Conservation (phyloP, 2,888 invertebrate genomes). For the Adineta ricciae region DNA sequence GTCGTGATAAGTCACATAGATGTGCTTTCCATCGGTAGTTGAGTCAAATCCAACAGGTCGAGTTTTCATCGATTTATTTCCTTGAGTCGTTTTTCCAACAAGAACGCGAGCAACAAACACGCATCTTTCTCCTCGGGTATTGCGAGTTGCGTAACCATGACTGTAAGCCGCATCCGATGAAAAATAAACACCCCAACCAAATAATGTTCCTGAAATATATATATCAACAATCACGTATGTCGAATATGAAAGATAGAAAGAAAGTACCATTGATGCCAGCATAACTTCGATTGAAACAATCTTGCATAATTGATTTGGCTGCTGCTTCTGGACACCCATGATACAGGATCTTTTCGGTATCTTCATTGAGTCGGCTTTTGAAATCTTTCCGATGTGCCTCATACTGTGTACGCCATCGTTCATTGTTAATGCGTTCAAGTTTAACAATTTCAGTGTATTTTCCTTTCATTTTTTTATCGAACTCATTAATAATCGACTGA, state of each 20-base stretch:
- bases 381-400: not conserved
- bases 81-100: not conserved
- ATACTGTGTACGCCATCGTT: not conserved
- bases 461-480: not conserved
- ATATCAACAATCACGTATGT: not conserved
- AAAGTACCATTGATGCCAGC: not conserved
- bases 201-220: not conserved
- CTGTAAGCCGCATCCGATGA: not conserved
- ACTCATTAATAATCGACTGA: not conserved
- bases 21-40: not conserved
- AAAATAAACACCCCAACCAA: not conserved
- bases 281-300: conserved; percentile 5
- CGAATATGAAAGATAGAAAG: too few species aligned
- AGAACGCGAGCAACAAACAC: conserved; percentile 10
- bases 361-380: not conserved
- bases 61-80: not conserved
- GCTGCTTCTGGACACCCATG: not conserved
- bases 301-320: not conserved
- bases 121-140: not conserved
- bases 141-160: not conserved
- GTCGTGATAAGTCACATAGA: not conserved
- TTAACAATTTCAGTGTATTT: not conserved
- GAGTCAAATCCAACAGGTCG: not conserved
- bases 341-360: not conserved
- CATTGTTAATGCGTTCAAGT: not conserved